phyloP scores from a whole-genome alignment of 2,797 vertebrate genomes.

The Myotis pilosus region DNA sequence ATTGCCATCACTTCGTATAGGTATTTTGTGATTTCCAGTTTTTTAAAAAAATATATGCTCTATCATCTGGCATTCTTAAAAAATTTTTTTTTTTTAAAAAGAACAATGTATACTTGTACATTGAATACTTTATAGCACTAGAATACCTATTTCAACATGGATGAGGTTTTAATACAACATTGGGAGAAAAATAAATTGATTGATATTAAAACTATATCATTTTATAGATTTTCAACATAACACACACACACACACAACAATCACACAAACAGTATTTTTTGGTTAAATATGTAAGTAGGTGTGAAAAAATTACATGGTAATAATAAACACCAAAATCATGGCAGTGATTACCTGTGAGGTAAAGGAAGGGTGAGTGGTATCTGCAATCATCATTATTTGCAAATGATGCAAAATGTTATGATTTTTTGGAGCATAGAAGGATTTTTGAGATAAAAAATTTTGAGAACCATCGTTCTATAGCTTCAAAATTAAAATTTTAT shows the following conservation, averaged over 20 bases:
- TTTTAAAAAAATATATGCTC: not conserved
- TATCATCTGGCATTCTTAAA: not conserved
- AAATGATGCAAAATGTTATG: not conserved
- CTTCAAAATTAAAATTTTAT: not conserved
- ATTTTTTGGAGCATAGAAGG: not conserved
- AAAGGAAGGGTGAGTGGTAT: no score
- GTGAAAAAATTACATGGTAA: not conserved
- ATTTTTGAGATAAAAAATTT: not conserved
- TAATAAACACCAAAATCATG: not conserved
- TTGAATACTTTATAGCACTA: not conserved
- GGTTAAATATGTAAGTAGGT: not conserved
- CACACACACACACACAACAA: not conserved
- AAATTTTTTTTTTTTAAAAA: not conserved
- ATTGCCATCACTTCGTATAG: not conserved
- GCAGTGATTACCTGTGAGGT: not conserved
- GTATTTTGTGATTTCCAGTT: not conserved
- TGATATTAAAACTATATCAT: not conserved
- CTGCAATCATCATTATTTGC: not conserved
- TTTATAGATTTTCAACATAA: not conserved
- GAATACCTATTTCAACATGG: not conserved
- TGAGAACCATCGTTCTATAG: not conserved
- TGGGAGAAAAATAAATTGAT: not conserved
- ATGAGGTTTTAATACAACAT: not conserved
- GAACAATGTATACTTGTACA: not conserved
- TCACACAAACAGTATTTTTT: not conserved